These are phyloP conservation scores for Hydrozoanthus gracilis DNA, from an alignment of 92 coral and sea anemone genomes.

Conservation along the genomic window DNA sequence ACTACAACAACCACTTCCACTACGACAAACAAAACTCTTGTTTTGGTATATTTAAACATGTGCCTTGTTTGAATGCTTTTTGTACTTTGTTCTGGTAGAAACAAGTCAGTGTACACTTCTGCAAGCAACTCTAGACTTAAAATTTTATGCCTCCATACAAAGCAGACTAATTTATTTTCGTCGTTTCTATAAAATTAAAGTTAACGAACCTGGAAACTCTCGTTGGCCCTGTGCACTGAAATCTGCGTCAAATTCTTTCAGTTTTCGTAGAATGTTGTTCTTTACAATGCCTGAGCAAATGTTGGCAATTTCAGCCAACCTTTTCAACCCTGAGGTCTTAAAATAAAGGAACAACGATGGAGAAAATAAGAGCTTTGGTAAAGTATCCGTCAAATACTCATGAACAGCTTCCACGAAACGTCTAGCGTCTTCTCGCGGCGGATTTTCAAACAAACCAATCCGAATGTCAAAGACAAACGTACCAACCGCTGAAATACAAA, in stretches of 20 bases:
- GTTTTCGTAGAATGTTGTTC: neutral
- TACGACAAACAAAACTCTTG: too few species aligned
- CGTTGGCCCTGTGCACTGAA: neutral
- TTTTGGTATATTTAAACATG: too few species aligned
- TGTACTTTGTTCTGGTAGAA: too few species aligned
- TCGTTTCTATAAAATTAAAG: too few species aligned
- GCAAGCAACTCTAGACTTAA: too few species aligned
- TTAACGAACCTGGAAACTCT: neutral
- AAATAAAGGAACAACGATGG: neutral
- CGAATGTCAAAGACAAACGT: neutral
- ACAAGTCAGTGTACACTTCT: too few species aligned
- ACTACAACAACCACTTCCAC: too few species aligned
- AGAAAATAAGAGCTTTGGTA: neutral
- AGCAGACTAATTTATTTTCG: too few species aligned
- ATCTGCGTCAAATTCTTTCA: neutral
- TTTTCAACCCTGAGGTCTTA: neutral
- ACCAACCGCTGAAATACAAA: conserved; percentile 4
- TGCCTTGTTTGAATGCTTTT: too few species aligned
- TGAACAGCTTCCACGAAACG: neutral
- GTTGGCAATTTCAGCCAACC: neutral
- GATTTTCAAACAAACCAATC: conserved; percentile 6
- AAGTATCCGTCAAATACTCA: neutral
- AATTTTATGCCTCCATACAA: too few species aligned
- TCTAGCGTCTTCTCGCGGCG: neutral
- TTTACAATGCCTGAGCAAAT: neutral